Evolutionary conservation across 2,797 vertebrate species (phyloP).

Genomic region (Crocodylus rhombifer): DNA sequence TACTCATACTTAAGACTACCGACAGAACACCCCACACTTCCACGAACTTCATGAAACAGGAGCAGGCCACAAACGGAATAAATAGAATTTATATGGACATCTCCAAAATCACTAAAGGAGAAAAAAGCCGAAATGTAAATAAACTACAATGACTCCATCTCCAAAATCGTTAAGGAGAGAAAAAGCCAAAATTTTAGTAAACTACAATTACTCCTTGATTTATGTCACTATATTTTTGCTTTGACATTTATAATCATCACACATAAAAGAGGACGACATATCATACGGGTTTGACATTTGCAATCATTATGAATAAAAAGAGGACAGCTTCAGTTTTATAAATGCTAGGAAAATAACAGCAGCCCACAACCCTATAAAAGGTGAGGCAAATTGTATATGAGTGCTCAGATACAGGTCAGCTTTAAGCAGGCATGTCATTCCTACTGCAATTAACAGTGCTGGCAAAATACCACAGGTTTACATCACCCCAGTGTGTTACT

Average conservation of each 20-base stretch:
- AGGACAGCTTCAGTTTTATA: neutral
- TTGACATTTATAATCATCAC: rapidly evolving
- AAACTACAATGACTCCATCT: too few species aligned
- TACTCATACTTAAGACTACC: neutral
- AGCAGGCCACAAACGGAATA: neutral
- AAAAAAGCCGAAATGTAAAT: neutral
- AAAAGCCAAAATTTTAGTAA: neutral
- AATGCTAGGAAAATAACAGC: neutral
- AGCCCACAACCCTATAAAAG: neutral
- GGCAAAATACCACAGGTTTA: neutral
- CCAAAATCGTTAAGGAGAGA: neutral
- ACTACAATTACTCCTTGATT: neutral
- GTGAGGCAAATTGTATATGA: rapidly evolving
- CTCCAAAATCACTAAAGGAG: neutral
- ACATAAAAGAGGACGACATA: neutral
- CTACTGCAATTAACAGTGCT: neutral
- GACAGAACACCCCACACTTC: neutral
- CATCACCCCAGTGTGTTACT: neutral
- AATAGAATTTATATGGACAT: neutral
- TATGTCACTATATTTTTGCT: neutral
- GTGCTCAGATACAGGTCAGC: neutral
- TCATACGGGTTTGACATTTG: neutral
- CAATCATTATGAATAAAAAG: neutral
- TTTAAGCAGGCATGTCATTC: neutral
- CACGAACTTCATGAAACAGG: rapidly evolving